These are phyloP conservation scores for Miltochrista miniata DNA, from an alignment of 2,888 invertebrate species.

Conservation along the genomic window DNA sequence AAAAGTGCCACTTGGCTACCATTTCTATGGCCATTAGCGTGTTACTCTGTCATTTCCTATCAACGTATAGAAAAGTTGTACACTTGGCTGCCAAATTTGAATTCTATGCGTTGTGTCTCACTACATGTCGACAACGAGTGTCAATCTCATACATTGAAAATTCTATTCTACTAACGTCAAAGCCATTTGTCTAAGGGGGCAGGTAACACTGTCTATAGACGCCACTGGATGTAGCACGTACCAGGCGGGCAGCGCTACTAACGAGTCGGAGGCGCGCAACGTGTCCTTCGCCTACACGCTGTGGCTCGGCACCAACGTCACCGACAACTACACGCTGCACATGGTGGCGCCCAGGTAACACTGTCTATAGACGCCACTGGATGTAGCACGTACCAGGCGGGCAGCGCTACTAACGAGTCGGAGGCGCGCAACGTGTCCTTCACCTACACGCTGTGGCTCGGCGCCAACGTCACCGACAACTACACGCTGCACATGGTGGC, in stretches of 20 bases:
- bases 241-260: slow-evolving; percentile 76
- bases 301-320: slow-evolving; percentile 94
- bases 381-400: slow-evolving; percentile 76
- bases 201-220: slow-evolving; percentile 77
- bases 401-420: slow-evolving; percentile 81
- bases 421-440: slow-evolving; percentile 89
- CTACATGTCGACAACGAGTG: no score
- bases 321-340: slow-evolving; percentile 90
- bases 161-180: no score
- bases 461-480: slow-evolving; percentile 92
- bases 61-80: no score
- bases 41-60: no score
- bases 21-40: no score
- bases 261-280: slow-evolving; percentile 86
- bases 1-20: no score
- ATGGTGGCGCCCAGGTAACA: slow-evolving; percentile 67
- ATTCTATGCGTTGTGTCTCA: no score
- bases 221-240: slow-evolving; percentile 73
- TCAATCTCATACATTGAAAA: no score
- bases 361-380: no score
- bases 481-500: slow-evolving; percentile 88
- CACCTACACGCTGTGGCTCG: slow-evolving; percentile 95
- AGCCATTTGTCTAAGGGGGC: no score
- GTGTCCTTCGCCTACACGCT: slow-evolving; percentile 93
- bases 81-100: no score